These are phyloP conservation scores for Channa striata DNA, from an alignment of 2,797 vertebrate genomes.

Conservation along the genomic window DNA sequence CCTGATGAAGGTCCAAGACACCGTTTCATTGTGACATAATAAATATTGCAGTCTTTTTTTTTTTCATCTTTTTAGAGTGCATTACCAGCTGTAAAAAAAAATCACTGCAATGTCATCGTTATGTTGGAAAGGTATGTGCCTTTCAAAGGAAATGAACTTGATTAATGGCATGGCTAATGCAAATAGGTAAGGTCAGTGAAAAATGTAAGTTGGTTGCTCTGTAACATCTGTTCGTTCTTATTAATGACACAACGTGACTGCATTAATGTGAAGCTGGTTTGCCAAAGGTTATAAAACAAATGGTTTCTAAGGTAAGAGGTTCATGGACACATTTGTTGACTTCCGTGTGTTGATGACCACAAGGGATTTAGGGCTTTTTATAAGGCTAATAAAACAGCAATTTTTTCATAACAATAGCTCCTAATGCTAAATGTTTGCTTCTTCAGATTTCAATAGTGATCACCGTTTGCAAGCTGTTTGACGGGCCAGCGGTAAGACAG, in stretches of 20 bases:
- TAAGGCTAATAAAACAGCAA: not conserved
- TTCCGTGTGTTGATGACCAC: not conserved
- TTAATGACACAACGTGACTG: not conserved
- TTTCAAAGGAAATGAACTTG: not conserved
- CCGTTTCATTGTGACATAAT: not conserved
- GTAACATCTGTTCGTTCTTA: not conserved
- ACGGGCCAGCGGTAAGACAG: conserved; percentile 32
- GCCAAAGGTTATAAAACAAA: not conserved
- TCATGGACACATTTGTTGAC: not conserved
- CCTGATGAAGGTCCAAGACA: too few species aligned
- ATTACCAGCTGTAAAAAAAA: not conserved
- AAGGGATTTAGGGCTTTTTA: not conserved
- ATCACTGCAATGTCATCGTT: not conserved
- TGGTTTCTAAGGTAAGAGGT: not conserved
- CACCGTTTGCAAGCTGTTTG: conserved; percentile 10
- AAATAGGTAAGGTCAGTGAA: conserved; percentile 4
- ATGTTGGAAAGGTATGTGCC: not conserved
- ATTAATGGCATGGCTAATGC: not conserved
- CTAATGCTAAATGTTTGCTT: not conserved
- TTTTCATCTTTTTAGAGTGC: too few species aligned
- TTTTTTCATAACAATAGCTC: not conserved
- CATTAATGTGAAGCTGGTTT: conserved; percentile 8
- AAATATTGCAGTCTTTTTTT: not conserved
- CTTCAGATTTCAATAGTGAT: not conserved
- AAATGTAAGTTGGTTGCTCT: not conserved